Evolutionary conservation across 2,113 vertebrate species (phyloP).

Genomic region (Cryptotis parvus): DNA sequence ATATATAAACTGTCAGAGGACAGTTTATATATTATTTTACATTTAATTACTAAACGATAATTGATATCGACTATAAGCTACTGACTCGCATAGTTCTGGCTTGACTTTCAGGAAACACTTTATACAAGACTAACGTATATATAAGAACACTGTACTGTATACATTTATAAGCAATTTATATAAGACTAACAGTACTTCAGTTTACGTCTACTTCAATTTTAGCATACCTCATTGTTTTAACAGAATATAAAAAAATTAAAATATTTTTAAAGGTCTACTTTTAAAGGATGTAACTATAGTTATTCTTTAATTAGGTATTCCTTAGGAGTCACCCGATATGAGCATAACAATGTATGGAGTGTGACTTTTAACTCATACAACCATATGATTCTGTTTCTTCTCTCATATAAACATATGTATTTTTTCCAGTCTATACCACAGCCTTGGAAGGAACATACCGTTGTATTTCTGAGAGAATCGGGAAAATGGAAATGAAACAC

Average conservation of each 20-base stretch:
- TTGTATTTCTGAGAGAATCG: background rate
- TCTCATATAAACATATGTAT: background rate
- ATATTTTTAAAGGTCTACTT: background rate
- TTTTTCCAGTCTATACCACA: background rate
- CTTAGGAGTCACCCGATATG: background rate
- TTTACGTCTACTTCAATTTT: background rate
- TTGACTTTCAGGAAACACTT: background rate
- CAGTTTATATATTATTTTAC: background rate
- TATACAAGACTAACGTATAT: too few species aligned
- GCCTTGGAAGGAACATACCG: background rate
- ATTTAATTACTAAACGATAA: background rate
- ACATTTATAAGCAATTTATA: too few species aligned
- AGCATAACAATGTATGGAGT: background rate
- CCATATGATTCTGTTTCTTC: background rate
- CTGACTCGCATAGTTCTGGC: background rate
- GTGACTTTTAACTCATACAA: conserved; percentile 10
- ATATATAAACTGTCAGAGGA: too few species aligned
- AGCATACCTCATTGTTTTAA: background rate
- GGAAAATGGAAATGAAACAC: background rate
- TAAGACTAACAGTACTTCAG: background rate
- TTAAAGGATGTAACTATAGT: background rate
- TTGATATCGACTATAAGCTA: background rate
- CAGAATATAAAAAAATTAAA: background rate
- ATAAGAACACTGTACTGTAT: too few species aligned
- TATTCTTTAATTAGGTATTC: background rate